Percentiles rank a stretch among this genome's conserved stretches.
phyloP scores from a whole-genome alignment of 2,888 invertebrate genomes.

The Ypsolopha scabrella region DNA sequence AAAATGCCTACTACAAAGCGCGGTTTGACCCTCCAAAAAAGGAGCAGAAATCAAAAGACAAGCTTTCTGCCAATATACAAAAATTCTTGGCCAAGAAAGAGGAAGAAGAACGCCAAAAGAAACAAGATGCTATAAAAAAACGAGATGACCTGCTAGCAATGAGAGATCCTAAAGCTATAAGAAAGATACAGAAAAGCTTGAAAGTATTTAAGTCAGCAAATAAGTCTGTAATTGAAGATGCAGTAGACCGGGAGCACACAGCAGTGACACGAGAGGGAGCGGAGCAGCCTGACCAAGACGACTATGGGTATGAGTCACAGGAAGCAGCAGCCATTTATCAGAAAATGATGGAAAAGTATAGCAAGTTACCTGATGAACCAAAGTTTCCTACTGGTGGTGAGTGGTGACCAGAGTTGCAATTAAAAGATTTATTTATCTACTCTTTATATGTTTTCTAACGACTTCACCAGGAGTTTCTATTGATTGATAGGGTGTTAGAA shows the following conservation, averaged over 20 bases:
- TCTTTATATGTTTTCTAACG: no score
- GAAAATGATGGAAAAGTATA: slow-evolving; percentile 88
- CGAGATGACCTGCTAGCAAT: slow-evolving; percentile 74
- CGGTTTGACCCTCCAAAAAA: slow-evolving; percentile 88
- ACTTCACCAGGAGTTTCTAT: no score
- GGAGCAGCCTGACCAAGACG: slow-evolving; percentile 89
- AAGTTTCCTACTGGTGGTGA: slow-evolving; percentile 71
- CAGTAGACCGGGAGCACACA: slow-evolving; percentile 80
- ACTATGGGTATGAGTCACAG: slow-evolving; percentile 90
- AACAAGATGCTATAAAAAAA: slow-evolving; percentile 73
- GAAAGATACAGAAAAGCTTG: slow-evolving; percentile 81
- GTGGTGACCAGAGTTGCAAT: slow-evolving; percentile 11
- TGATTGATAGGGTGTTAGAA: no score
- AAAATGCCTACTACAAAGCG: slow-evolving; percentile 76
- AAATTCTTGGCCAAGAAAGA: slow-evolving; percentile 87
- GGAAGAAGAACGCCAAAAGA: slow-evolving; percentile 79
- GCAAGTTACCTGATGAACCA: slow-evolving; percentile 77
- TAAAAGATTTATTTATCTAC: no score
- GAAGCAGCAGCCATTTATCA: slow-evolving; percentile 85
- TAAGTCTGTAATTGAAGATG: slow-evolving; percentile 87
- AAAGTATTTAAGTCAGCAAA: slow-evolving; percentile 92
- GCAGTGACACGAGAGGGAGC: slow-evolving; percentile 80
- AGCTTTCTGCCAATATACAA: slow-evolving; percentile 82
- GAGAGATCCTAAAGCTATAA: slow-evolving; percentile 79
- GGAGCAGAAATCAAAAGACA: slow-evolving; percentile 74